These are phyloP conservation scores for Lutraria lutraria DNA, from an alignment of 2,888 invertebrate genomes.

Conservation along the genomic window DNA sequence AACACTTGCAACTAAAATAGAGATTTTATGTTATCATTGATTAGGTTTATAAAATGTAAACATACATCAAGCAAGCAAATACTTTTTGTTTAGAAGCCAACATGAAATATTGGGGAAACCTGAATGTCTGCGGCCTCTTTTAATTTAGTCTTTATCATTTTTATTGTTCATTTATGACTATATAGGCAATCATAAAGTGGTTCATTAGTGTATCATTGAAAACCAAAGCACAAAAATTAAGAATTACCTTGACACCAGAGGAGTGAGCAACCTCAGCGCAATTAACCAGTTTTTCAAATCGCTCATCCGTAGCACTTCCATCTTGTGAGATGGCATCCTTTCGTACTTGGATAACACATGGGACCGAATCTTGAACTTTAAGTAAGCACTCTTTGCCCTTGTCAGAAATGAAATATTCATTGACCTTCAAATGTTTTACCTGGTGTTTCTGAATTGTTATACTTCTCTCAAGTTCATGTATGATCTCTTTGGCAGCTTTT, in stretches of 20 bases:
- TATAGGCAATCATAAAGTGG: too few species aligned
- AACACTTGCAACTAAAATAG: slow-evolving; percentile 39
- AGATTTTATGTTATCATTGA: too few species aligned
- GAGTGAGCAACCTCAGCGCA: slow-evolving; percentile 41
- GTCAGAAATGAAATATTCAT: slow-evolving; percentile 50
- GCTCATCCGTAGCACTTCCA: background rate
- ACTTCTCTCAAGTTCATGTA: slow-evolving; percentile 46
- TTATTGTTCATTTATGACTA: too few species aligned
- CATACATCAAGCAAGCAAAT: too few species aligned
- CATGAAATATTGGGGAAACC: too few species aligned
- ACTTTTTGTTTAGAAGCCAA: too few species aligned
- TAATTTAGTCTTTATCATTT: too few species aligned
- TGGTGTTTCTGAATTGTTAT: slow-evolving; percentile 49
- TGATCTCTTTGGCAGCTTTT: slow-evolving; percentile 47
- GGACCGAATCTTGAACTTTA: slow-evolving; percentile 54
- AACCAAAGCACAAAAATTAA: too few species aligned
- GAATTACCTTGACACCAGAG: slow-evolving; percentile 28
- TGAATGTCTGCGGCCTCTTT: too few species aligned
- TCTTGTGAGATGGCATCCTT: slow-evolving; percentile 23
- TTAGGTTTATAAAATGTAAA: too few species aligned
- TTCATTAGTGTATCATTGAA: too few species aligned
- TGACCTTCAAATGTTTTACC: slow-evolving; percentile 57
- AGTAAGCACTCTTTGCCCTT: slow-evolving; percentile 62
- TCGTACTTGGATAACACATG: slow-evolving; percentile 62
- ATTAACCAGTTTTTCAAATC: slow-evolving; percentile 43